Conservation (phyloP, 1,140 invertebrate genomes). For the Calliphora vicina region DNA sequence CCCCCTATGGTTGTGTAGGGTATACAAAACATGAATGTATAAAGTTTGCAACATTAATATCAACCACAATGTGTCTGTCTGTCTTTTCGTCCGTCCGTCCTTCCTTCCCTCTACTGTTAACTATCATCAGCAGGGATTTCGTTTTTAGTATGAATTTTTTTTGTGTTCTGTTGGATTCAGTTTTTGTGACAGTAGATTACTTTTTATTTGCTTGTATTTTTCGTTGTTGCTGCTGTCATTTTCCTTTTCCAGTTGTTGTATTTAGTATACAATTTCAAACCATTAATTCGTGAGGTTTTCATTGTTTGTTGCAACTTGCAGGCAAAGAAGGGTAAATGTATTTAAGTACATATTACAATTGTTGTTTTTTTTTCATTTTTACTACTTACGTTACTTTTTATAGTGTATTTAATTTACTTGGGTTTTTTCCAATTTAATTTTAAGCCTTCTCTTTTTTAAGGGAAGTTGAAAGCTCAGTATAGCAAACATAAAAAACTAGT, state of each 20-base stretch:
- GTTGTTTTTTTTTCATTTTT: neutral
- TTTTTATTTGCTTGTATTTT: neutral
- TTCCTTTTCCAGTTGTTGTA: too few relatives aligned
- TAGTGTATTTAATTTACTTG: neutral
- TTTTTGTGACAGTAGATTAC: constrained; percentile 1
- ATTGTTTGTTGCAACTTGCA: neutral
- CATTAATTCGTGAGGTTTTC: neutral
- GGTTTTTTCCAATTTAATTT: too few relatives aligned
- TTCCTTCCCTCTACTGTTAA: neutral
- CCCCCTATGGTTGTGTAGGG: too few relatives aligned
- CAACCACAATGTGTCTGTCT: neutral
- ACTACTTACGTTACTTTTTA: neutral
- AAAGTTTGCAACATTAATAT: constrained; percentile 18
- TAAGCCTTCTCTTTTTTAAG: too few relatives aligned
- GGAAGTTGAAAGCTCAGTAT: too few relatives aligned
- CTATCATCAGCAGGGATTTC: neutral
- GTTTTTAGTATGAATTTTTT: too few relatives aligned
- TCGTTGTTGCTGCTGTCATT: neutral
- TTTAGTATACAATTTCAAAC: neutral
- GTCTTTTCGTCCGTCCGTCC: neutral
- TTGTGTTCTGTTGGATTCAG: neutral
- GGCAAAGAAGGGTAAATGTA: neutral
- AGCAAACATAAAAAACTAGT: too few relatives aligned
- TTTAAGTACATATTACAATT: neutral
- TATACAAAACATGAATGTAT: neutral